phyloP scores from a whole-genome alignment of 2,888 invertebrate species.

The Hirtodrosophila alboralis region DNA sequence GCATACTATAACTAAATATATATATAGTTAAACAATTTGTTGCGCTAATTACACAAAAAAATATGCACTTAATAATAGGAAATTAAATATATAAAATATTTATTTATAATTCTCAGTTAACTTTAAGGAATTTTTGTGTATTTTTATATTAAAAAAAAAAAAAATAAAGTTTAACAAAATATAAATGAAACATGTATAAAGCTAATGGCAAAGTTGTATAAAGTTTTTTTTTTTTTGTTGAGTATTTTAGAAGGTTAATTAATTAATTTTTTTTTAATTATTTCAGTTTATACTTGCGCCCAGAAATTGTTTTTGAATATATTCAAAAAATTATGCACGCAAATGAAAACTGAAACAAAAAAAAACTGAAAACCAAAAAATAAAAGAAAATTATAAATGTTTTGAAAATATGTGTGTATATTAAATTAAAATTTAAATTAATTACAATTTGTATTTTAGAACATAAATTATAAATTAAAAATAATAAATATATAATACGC shows the following conservation, averaged over 20 bases:
- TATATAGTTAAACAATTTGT: constrained; percentile 47
- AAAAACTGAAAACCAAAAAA: constrained; percentile 14
- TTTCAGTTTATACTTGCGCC: no score
- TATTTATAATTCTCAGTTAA: background rate
- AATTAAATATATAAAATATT: constrained; percentile 12
- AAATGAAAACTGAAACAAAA: no score
- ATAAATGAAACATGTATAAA: constrained; percentile 38
- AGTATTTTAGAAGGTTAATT: constrained; percentile 41
- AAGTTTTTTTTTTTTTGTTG: constrained; percentile 22
- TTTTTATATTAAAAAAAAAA: background rate
- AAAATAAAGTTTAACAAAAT: constrained; percentile 25
- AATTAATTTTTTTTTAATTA: background rate
- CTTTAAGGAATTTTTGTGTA: constrained; percentile 13
- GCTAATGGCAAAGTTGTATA: constrained; percentile 41
- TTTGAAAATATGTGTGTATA: background rate
- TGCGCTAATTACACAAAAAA: constrained; percentile 49
- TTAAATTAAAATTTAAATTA: constrained; percentile 30
- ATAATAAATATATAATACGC: constrained; percentile 43
- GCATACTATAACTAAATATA: constrained; percentile 32
- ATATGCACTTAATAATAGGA: constrained; percentile 11
- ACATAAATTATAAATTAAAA: constrained; percentile 46
- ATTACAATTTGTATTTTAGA: constrained; percentile 23
- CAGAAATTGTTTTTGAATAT: no score
- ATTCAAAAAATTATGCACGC: no score
- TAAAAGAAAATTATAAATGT: constrained; percentile 10